Percentiles rank a stretch among this genome's conserved stretches.
Evolutionary conservation across 2,113 vertebrate species (phyloP).

Genomic region (Numida meleagris): DNA sequence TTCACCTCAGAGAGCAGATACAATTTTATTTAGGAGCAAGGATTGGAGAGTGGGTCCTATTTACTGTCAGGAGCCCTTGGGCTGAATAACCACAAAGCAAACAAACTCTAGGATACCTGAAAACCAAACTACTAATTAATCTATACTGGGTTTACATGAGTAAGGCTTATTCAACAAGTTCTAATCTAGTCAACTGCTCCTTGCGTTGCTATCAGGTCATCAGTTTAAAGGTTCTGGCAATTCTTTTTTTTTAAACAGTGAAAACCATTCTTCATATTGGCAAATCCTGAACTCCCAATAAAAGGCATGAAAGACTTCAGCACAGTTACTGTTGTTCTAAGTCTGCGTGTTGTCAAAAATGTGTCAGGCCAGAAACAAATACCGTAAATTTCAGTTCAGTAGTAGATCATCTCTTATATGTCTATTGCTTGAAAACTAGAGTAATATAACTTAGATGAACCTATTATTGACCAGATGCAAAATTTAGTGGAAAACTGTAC

Average conservation of each 20-base stretch:
- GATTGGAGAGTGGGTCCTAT: background rate
- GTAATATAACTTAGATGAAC: background rate
- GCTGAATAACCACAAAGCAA: background rate
- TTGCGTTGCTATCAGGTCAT: background rate
- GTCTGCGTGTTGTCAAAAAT: background rate
- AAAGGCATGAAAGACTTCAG: background rate
- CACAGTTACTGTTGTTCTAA: background rate
- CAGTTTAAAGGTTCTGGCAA: background rate
- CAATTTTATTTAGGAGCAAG: background rate
- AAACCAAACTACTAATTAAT: background rate
- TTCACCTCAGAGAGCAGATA: background rate
- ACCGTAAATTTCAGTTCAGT: background rate
- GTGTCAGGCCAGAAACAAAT: background rate
- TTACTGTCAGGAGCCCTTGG: background rate
- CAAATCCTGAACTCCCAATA: background rate
- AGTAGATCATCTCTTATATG: background rate
- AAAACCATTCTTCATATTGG: background rate
- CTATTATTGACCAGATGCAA: background rate
- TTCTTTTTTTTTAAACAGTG: background rate
- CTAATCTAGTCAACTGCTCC: background rate
- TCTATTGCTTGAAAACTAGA: background rate
- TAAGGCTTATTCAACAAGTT: background rate
- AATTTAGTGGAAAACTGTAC: background rate
- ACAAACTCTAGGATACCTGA: background rate
- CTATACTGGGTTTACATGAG: background rate